Evolutionary conservation across 2,888 invertebrate species (phyloP).

Genomic region (Biston stratarius): DNA sequence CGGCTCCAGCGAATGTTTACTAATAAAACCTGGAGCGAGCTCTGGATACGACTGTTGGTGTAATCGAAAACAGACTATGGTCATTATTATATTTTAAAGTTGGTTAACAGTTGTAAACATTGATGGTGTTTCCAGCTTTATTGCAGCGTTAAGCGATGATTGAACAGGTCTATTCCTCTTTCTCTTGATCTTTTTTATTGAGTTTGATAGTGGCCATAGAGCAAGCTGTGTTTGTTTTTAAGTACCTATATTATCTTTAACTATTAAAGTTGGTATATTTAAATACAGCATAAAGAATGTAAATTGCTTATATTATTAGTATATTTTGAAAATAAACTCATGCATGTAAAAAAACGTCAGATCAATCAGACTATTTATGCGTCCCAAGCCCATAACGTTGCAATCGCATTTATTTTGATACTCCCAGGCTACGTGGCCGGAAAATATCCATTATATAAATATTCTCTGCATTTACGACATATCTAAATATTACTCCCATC

Average conservation of each 20-base stretch:
- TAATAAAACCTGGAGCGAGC: conserved; percentile 50
- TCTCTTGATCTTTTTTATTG: conserved; percentile 9
- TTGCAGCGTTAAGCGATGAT: conserved; percentile 30
- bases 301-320: conserved; percentile 12
- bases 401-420: conserved; percentile 29
- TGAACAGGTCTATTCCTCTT: conserved; percentile 21
- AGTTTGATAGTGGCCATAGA: neutral
- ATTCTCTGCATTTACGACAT: conserved; percentile 10
- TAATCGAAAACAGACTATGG: conserved; percentile 44
- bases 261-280: neutral
- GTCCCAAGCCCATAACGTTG: conserved; percentile 23
- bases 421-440: conserved; percentile 7
- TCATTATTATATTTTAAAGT: conserved; percentile 35
- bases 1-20: conserved; percentile 49
- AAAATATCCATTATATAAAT: conserved; percentile 21
- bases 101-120: conserved; percentile 32
- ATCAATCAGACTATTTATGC: conserved; percentile 29
- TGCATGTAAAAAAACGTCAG: conserved; percentile 20
- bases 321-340: conserved; percentile 20
- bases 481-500: conserved; percentile 22
- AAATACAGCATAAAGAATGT: neutral
- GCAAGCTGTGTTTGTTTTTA: neutral
- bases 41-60: conserved; percentile 40
- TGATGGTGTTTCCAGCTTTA: conserved; percentile 28
- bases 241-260: neutral